Conservation (phyloP, 2,113 vertebrate genomes). For the Pteronura brasiliensis region DNA sequence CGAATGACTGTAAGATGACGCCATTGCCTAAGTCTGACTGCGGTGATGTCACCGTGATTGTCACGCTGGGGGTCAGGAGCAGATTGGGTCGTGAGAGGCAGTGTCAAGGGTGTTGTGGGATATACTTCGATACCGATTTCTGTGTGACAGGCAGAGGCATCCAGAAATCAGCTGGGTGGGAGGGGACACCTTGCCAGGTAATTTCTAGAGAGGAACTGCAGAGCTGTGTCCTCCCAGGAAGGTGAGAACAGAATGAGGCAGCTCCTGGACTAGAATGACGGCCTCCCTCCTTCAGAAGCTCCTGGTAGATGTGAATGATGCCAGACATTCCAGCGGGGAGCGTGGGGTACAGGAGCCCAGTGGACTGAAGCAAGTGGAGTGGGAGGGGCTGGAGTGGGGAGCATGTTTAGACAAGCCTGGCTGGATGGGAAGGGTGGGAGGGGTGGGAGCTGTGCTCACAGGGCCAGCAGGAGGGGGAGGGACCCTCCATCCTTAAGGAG, state of each 20-base stretch:
- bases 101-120: not conserved
- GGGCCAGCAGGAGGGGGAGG: not conserved
- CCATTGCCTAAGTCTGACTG: not conserved
- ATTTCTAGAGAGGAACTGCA: not conserved
- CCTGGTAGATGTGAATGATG: rapidly evolving
- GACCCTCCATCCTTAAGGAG: not conserved
- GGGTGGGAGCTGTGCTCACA: too few species aligned
- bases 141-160: not conserved
- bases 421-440: too few species aligned
- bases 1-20: too few species aligned
- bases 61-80: not conserved
- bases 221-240: not conserved
- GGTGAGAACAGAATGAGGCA: not conserved
- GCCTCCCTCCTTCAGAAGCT: not conserved
- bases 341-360: rapidly evolving
- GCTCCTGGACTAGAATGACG: rapidly evolving
- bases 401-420: not conserved
- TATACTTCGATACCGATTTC: not conserved
- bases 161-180: not conserved
- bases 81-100: not conserved
- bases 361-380: too few species aligned
- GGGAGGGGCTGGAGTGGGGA: not conserved
- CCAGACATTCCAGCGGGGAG: rapidly evolving
- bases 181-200: not conserved
- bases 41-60: rapidly evolving